Base-by-base conservation (phyloP, 1,140 invertebrate genomes). In the Aplysia californica region DNA sequence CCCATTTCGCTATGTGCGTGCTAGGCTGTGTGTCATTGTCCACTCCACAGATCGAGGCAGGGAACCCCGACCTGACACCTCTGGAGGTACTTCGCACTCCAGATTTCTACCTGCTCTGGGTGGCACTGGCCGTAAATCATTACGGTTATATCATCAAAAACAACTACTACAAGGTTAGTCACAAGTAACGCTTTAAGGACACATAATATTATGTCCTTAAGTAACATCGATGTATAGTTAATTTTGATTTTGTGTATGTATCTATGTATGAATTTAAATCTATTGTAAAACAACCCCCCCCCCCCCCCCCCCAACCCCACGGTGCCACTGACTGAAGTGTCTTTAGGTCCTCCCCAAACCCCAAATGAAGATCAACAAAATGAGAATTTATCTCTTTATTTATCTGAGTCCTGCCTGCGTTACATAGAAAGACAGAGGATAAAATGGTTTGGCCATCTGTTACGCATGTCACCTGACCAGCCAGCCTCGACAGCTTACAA, bases 121-220 rank as follows among this genome's bases (percentile, higher is more conserved):
- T 76, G n/a, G 64, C 72, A 6, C 61, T 79, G 23, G 78, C 73
- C 33, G 38, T 76, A 18, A 79, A 79, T 55, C 78, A 79, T 33
- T 79, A 79, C 36, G 78, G 73, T 50, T 79, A 79, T 64, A 75
- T 79, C 69, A 76, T 79, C 78, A 79, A 79, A 41, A 79, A 79
- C 50, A 79, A 79, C 56, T 79, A 76, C 39, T 79, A 79, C 72
- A 79, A 79, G 74, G 78, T 70, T 36, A 72, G 20, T 5, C 6
- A 50, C 44, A 50, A 50, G n/a, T 10, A 50, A n/a, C n/a, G n/a
- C 44, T 10, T 50, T 50, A n/a, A 15, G n/a, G n/a, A 10, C 44
- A 15, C 10, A 50, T 15, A 50, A n/a, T 50, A 50, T 50, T 50
- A 15, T 10, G n/a, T n/a, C n/a, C 44, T 15, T 15, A 15, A 15